Evolutionary conservation across 2,888 invertebrate genomes (phyloP).

Genomic region (Chelonus formosanus): DNA sequence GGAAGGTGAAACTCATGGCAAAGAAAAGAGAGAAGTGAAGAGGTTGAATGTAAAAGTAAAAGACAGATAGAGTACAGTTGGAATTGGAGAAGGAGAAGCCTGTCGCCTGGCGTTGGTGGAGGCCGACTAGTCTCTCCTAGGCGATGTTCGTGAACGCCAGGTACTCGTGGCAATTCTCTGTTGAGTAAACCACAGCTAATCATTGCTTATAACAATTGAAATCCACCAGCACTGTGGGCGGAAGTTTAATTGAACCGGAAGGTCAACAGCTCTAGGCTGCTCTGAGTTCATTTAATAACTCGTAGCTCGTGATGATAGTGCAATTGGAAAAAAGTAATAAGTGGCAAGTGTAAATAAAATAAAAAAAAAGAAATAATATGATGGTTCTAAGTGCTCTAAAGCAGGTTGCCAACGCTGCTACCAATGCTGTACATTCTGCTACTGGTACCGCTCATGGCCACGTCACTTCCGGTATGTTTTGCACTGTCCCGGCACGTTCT

Average conservation of each 20-base stretch:
- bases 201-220: conserved; percentile 28
- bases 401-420: conserved; percentile 59
- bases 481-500: conserved; percentile 23
- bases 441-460: conserved; percentile 48
- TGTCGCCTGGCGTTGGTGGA: conserved; percentile 34
- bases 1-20: conserved; percentile 45
- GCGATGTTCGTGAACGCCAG: conserved; percentile 40
- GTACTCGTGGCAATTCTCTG: neutral
- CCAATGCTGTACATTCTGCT: conserved; percentile 59
- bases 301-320: no score
- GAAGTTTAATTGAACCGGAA: neutral
- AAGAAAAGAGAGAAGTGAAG: conserved; percentile 40
- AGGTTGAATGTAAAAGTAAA: conserved; percentile 2
- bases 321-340: no score
- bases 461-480: conserved; percentile 54
- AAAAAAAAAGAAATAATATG: conserved; percentile 42
- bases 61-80: neutral
- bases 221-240: no score
- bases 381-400: conserved; percentile 60
- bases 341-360: neutral
- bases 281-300: no score
- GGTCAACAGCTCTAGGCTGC: no score
- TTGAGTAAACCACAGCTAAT: conserved; percentile 30
- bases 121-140: conserved; percentile 45
- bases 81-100: conserved; percentile 37